Evolutionary conservation across 2,113 vertebrate species (phyloP), one percentile per base, ranked within the genome.

Genomic region (Lagopus leucura): DNA sequence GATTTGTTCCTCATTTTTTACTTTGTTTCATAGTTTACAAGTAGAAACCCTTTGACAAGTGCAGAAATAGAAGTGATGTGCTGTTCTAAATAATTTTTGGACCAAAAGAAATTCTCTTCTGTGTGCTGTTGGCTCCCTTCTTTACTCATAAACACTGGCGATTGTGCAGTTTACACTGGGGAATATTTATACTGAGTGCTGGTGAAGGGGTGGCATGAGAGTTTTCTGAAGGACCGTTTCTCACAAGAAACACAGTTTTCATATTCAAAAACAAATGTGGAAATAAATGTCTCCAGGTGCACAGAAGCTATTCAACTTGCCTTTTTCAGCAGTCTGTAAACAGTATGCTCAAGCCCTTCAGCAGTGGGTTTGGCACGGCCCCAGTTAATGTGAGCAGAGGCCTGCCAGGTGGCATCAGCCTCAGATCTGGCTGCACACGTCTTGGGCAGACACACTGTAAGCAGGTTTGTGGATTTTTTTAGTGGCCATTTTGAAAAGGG

Each of bases 1-100:
- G 42, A 60, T 94, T 90, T 94, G 36, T 84, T 83, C 27, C 43
- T 91, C 65, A 52, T 94, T 95, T 95, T 91, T 85, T 38, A 73
- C 65, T 74, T 65, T 21, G 42, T 82, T 69, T 74, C n/a, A 9
- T 70, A 58, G 67, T 60, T 64, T 89, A 50, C 28, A 67, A 63
- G 43, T n/a, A 75, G 72, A 84, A 83, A 48, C 32, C 30, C 60
- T 77, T 84, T 36, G 75, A 67, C n/a, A 72, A 79, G 82, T 38
- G 24, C 69, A 69, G 86, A 86, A 91, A 65, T 69, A 32, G 47
- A 74, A 88, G 54, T 0, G 0, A 60, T 21, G 22, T 82, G 42
- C n/a, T 0, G 1, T 87, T 83, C 57, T 83, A 32, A 66, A 81
- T 43, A 66, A 32, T 22, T 21, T 4, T 34, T 11, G 11, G 10